These are phyloP conservation scores for Epinephelus awoara DNA, from an alignment of 2,797 vertebrate species.

Conservation along the genomic window DNA sequence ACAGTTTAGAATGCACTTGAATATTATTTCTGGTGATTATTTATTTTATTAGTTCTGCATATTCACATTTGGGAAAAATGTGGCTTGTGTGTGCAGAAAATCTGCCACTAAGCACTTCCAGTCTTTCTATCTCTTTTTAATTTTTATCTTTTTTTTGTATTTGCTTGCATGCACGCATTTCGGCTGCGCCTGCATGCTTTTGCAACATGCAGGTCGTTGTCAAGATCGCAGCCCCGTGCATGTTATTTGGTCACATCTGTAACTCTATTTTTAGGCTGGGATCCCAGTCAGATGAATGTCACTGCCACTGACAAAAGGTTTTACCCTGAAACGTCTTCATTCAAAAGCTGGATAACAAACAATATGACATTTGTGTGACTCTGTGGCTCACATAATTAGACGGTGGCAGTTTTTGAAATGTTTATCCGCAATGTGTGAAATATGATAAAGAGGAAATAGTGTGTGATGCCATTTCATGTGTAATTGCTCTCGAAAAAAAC, in stretches of 20 bases:
- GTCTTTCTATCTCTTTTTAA: neutral
- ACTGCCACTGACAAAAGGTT: conserved; percentile 40
- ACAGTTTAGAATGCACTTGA: conserved; percentile 31
- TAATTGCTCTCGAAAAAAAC: conserved; percentile 6
- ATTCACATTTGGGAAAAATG: conserved; percentile 8
- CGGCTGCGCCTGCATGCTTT: neutral
- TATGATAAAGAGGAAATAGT: conserved; percentile 18
- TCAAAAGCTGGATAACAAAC: conserved; percentile 32
- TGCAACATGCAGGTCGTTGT: conserved; percentile 10
- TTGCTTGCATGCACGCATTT: neutral
- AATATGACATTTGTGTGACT: conserved; percentile 27
- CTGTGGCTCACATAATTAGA: neutral
- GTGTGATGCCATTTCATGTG: conserved; percentile 19
- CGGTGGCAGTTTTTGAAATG: neutral
- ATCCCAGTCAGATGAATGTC: conserved; percentile 53
- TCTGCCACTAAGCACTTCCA: neutral
- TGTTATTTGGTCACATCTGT: conserved; percentile 59
- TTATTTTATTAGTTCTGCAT: conserved; percentile 12
- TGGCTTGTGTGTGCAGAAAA: neutral
- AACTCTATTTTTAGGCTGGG: conserved; percentile 61
- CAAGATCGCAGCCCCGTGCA: neutral
- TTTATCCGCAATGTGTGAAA: conserved; percentile 1
- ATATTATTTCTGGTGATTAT: conserved; percentile 13
- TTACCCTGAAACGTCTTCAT: conserved; percentile 38
- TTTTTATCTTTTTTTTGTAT: neutral